Percentiles rank a stretch among this genome's conserved stretches.
phyloP scores from a whole-genome alignment of 2,888 invertebrate species.

The Catocala fraxini region DNA sequence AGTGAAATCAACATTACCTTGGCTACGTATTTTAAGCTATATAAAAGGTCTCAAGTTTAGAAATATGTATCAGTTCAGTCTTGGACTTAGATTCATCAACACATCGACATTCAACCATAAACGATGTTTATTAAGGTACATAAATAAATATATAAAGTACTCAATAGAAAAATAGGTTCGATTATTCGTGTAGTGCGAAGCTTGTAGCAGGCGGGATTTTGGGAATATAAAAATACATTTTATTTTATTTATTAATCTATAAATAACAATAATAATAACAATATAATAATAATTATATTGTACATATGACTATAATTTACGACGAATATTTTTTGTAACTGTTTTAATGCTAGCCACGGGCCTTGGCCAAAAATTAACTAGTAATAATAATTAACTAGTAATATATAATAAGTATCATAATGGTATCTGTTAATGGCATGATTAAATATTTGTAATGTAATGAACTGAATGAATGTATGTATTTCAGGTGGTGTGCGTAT shows the following conservation, averaged over 20 bases:
- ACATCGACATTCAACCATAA: background rate
- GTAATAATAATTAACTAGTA: no score
- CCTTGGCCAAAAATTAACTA: no score
- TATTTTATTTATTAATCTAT: no score
- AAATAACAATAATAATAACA: no score
- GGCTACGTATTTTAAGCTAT: conserved; percentile 13
- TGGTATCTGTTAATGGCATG: no score
- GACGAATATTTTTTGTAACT: no score
- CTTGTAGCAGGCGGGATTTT: background rate
- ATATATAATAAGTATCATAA: no score
- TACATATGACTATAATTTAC: no score
- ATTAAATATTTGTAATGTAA: background rate
- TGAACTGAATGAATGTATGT: background rate
- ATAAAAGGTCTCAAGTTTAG: conserved; percentile 22
- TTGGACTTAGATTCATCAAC: background rate
- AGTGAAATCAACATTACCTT: conserved; percentile 32
- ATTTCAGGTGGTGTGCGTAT: conserved; percentile 31
- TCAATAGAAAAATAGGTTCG: no score
- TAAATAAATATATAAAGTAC: background rate
- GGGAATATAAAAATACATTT: background rate
- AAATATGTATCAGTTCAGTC: conserved; percentile 8
- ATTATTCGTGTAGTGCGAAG: no score
- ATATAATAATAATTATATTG: no score
- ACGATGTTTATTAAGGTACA: conserved; percentile 12
- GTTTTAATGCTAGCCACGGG: no score